A percentile compares a stretch with the other conserved stretches of the same genome.
phyloP scores from a whole-genome alignment of 1,140 invertebrate species.

The Leguminivora glycinivorella region DNA sequence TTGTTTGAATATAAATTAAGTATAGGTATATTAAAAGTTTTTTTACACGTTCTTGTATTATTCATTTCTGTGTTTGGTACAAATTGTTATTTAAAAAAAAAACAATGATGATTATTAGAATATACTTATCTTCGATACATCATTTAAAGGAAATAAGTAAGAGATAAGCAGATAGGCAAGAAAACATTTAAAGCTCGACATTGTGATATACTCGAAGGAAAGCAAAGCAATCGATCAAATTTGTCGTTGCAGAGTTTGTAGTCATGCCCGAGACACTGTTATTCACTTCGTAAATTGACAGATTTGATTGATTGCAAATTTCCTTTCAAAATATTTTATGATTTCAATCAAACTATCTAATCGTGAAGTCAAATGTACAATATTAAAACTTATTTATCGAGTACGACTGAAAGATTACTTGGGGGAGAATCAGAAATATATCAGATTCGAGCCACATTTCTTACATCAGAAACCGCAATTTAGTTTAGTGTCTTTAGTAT shows the following conservation, averaged over 20 bases:
- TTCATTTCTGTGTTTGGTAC: not conserved
- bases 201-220: not conserved
- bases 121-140: too few species aligned
- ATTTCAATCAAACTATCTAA: too few species aligned
- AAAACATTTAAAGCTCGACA: not conserved
- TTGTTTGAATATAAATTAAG: constrained; percentile 4
- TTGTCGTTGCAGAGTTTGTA: not conserved
- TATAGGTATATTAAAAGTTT: not conserved
- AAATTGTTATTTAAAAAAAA: not conserved
- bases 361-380: too few species aligned
- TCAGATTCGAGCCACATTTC: too few species aligned
- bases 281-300: not conserved
- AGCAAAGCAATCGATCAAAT: constrained; percentile 3
- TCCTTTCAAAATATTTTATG: not conserved
- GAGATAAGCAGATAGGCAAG: not conserved
- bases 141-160: not conserved
- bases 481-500: too few species aligned
- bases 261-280: not conserved
- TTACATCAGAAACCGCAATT: too few species aligned
- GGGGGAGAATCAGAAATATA: too few species aligned
- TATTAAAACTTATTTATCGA: too few species aligned
- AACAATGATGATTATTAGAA: too few species aligned
- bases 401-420: too few species aligned
- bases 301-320: not conserved
- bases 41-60: not conserved